These are phyloP conservation scores for Unio delphinus DNA, from an alignment of 2,888 invertebrate genomes.

Conservation along the genomic window DNA sequence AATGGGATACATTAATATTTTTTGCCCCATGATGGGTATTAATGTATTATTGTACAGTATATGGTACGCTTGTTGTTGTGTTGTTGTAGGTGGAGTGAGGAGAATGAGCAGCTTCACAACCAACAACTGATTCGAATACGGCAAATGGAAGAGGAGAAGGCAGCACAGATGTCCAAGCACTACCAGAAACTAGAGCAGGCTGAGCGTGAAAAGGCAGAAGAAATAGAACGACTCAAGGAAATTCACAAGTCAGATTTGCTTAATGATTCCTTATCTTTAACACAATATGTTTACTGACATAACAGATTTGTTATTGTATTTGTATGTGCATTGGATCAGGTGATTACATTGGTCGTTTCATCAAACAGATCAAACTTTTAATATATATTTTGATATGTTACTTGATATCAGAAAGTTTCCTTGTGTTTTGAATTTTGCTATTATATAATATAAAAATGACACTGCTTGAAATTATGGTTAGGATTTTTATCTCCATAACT, in stretches of 20 bases:
- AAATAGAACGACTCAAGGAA: constrained; percentile 60
- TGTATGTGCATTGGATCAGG: too few species aligned
- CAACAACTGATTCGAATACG: constrained; percentile 55
- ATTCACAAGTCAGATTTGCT: constrained; percentile 34
- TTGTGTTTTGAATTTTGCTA: background rate
- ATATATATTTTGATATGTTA: too few species aligned
- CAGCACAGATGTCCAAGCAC: constrained; percentile 50
- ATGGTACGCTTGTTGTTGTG: background rate
- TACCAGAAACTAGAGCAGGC: constrained; percentile 51
- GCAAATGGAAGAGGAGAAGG: constrained; percentile 64
- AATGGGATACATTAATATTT: background rate
- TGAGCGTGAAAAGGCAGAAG: constrained; percentile 52
- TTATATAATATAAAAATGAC: too few species aligned
- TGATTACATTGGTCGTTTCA: too few species aligned
- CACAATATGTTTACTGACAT: too few species aligned
- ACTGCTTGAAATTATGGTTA: too few species aligned
- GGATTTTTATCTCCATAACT: too few species aligned
- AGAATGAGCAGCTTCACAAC: constrained; percentile 59
- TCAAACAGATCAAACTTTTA: too few species aligned
- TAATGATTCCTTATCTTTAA: too few species aligned
- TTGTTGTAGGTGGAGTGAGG: constrained; percentile 58
- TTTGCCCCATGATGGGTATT: background rate
- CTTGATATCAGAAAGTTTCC: background rate
- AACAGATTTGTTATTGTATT: too few species aligned
- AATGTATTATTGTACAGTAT: background rate